These are phyloP conservation scores for Strongylocentrotus purpuratus DNA, from an alignment of 35 echinoderm and acorn worm genomes.

Conservation along the genomic window DNA sequence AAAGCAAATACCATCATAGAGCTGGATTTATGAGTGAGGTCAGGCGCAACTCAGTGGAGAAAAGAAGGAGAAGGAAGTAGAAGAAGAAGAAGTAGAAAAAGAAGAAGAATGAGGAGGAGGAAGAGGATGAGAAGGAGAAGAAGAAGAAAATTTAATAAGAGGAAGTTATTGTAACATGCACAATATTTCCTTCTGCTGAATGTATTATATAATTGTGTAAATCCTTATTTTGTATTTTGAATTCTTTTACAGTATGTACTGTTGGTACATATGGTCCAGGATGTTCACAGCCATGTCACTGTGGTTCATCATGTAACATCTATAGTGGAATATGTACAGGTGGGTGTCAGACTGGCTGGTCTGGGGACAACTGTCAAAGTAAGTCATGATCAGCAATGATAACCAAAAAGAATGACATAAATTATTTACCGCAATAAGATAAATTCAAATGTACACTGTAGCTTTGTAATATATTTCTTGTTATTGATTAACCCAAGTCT, in stretches of 20 bases:
- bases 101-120: too few species aligned
- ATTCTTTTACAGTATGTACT: neutral
- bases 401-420: too few species aligned
- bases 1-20: neutral
- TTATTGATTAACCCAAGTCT: too few species aligned
- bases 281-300: conserved; percentile 56
- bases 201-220: too few species aligned
- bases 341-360: neutral
- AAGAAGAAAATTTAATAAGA: too few species aligned
- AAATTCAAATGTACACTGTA: too few species aligned
- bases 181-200: neutral
- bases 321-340: conserved; percentile 48
- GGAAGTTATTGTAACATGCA: neutral
- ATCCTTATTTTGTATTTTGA: too few species aligned
- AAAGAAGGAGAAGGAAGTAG: neutral
- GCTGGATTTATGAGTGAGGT: neutral
- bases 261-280: conserved; percentile 40
- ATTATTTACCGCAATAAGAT: too few species aligned
- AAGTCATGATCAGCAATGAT: neutral
- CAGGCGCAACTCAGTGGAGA: neutral
- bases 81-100: too few species aligned
- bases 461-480: too few species aligned
- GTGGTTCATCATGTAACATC: conserved; percentile 26
- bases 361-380: conserved; percentile 57
- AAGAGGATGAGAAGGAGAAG: too few species aligned